Conservation (phyloP, 1,140 invertebrate genomes). For the Drosophila watanabei region DNA sequence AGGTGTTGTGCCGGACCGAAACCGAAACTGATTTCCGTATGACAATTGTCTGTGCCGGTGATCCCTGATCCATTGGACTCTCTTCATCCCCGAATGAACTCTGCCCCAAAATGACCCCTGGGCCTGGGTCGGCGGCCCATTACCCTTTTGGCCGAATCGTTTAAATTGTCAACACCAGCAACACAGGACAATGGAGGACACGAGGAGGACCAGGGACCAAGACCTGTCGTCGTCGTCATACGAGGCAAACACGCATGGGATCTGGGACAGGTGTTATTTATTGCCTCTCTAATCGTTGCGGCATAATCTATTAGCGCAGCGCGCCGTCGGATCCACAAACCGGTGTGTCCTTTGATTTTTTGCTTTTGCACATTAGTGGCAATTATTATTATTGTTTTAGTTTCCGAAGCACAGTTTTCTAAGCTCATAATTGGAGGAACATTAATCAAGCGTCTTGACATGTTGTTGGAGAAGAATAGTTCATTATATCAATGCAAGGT, state of each 20-base stretch:
- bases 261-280: constrained; percentile 78
- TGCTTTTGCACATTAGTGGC: constrained; percentile 73
- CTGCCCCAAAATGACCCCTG: constrained; percentile 41
- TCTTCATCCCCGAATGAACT: constrained; percentile 33
- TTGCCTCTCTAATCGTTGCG: constrained; percentile 83
- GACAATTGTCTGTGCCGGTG: constrained; percentile 5
- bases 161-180: constrained; percentile 81
- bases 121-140: constrained; percentile 14
- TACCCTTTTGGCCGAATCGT: constrained; percentile 70
- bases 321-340: constrained; percentile 36
- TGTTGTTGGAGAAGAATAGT: background rate
- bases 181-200: constrained; percentile 41
- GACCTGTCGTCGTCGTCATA: constrained; percentile 60
- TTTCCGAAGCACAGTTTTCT: constrained; percentile 60
- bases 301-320: constrained; percentile 82
- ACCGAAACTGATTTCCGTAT: constrained; percentile 24
- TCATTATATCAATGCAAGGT: constrained; percentile 13
- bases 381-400: constrained; percentile 82
- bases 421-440: constrained; percentile 43
- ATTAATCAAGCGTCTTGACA: constrained; percentile 60
- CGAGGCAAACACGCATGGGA: constrained; percentile 68
- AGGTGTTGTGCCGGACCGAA: constrained; percentile 43
- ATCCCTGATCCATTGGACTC: constrained; percentile 8
- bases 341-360: constrained; percentile 45
- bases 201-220: constrained; percentile 17